Base-by-base conservation (phyloP, 37 sponge, comb jelly and placozoan genomes). In the Aphrocallistes beatrix region DNA sequence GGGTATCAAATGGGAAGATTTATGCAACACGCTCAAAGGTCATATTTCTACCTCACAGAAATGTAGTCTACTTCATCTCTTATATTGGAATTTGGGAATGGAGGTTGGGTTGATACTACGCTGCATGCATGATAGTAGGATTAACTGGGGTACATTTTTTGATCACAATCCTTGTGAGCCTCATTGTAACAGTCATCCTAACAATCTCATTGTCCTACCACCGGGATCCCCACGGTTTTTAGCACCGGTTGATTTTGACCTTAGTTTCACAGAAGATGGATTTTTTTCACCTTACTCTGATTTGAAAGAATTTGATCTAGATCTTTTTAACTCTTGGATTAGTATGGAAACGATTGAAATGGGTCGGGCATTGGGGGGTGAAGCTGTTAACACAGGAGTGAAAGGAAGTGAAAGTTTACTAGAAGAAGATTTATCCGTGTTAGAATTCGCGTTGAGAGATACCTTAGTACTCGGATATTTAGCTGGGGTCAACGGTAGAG, bases 171-270 rank as follows among this genome's bases (percentile, higher is more conserved):
- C 87, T 0, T 87, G 49, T 75, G 85, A 87, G 39, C 90, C 90
- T 38, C 90, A 90, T 81, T 90, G 90, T 81, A 90, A 90, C 87
- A 28, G 51, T 32, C 90, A 90, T 39, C 90, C 90, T 23, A 90
- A 90, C 82, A 90, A 90, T 51, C 83, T 87, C 37, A 37, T 90
- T 25, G 39, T 90, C 9, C 51, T 90, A 0, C 87, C 90, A 23
- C 90, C 90, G 38, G 85, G 87, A 34, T 42, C 6, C 23, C 23
- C 32, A 8, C 45, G 38, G 36, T 39, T 86, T 28, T 30, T 90
- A 21, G 90, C 90, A 23, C 87, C 90, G 1, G 90, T 90, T 75
- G 90, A 90, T 81, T 90, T 90, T 84, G 90, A 90, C 82, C 85
- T 90, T 36, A 75, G 87, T 30, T 90, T 90, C 38, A 51, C 50